Evolutionary conservation across 1,140 invertebrate genomes (phyloP), one percentile per base, ranked within the genome.

Genomic region (Lepidurus packardi): DNA sequence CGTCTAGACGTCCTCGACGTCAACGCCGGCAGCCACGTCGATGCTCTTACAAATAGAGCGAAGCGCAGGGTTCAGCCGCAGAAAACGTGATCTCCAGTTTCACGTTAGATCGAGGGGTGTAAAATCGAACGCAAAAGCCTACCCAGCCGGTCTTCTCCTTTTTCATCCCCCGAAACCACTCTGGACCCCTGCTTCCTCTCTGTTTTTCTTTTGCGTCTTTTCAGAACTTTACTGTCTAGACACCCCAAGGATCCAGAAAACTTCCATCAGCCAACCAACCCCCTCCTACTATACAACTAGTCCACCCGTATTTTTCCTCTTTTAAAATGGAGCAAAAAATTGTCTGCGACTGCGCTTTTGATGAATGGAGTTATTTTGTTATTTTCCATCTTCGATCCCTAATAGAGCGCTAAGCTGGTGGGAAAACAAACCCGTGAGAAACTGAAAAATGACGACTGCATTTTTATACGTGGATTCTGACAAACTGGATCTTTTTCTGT

Each of bases 1-100:
- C 53, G 53, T 65, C 53, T 65, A 65, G 53, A 65, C 53, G 53
- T 65, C 53, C 53, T 65, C 53, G 53, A n/a, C 53, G 21, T 47
- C 53, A 21, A n/a, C 53, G 21, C 16, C 45, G 45, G 45, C 45
- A 47, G 16, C 53, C 21, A 65, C 53, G 53, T 65, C 53, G 53
- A 65, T 65, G 53, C n/a, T 65, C 53, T n/a, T 13, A 65, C 53
- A 65, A 16, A n/a, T 7, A 65, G 21, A 65, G 53, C 53, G 53
- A 13, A 7, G 53, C 16, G 53, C 53, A 7, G 8, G 53, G 53
- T 65, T 65, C 6, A 21, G 16, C 21, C 53, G 53, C 53, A 65
- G 53, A 21, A 65, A 34, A 65, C 53, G 16, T 65, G 53, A 65
- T 65, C 53, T 65, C 9, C 16, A 65, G 53, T 65, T 65, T 65